A percentile compares a stretch with the other conserved stretches of the same genome.
These are phyloP conservation scores for Phocoena sinus DNA, from an alignment of 2,113 vertebrate genomes.

Conservation along the genomic window DNA sequence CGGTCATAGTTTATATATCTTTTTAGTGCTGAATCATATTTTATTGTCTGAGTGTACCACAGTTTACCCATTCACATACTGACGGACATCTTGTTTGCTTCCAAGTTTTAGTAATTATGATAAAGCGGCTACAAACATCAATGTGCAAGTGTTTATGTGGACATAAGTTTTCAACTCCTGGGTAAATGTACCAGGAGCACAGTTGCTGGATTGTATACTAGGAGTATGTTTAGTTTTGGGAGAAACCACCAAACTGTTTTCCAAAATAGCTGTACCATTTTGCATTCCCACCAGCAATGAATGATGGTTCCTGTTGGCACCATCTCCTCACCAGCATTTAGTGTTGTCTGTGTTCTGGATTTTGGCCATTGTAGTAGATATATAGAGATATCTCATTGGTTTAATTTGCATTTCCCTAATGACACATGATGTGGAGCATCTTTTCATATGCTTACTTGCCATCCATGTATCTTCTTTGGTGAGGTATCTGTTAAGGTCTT, in stretches of 20 bases:
- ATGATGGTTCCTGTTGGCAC: neutral
- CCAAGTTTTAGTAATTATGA: neutral
- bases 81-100: neutral
- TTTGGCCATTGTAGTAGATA: neutral
- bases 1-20: neutral
- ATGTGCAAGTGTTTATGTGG: neutral
- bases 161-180: neutral
- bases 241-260: neutral
- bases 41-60: neutral
- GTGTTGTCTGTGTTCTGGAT: neutral
- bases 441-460: neutral
- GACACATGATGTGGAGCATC: neutral
- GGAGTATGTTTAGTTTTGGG: neutral
- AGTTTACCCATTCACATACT: neutral
- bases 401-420: neutral
- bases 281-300: neutral
- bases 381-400: neutral
- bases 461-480: neutral
- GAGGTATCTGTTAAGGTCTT: neutral
- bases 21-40: neutral
- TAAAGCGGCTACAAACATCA: neutral
- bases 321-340: neutral
- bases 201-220: neutral
- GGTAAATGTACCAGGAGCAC: neutral
- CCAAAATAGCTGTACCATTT: neutral